Percentiles rank a stretch among this genome's conserved stretches.
Conservation (phyloP, 1,140 invertebrate genomes). For the Pantala flavescens region DNA sequence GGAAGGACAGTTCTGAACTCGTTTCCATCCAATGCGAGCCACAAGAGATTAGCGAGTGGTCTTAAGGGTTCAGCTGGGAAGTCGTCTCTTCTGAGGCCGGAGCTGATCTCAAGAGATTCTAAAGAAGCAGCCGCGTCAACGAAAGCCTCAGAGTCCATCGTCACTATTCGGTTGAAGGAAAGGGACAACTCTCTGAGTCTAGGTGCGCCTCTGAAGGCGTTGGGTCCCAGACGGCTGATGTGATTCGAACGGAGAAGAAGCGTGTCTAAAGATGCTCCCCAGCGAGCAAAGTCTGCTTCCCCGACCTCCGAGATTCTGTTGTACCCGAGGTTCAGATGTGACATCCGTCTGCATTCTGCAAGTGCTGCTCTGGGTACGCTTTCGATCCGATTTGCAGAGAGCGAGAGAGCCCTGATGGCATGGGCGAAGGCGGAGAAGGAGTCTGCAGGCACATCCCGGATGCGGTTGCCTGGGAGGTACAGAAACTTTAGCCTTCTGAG, state of each 20-base stretch:
- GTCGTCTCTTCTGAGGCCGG: constrained; percentile 65
- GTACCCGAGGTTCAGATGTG: constrained; percentile 77
- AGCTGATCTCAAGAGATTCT: constrained; percentile 73
- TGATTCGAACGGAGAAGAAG: constrained; percentile 75
- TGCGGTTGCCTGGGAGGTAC: constrained; percentile 70
- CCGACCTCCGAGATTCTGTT: constrained; percentile 68
- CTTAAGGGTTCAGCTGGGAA: constrained; percentile 62
- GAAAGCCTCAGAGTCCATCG: constrained; percentile 66
- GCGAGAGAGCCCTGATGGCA: constrained; percentile 61
- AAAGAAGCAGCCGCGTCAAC: constrained; percentile 55
- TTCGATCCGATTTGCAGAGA: constrained; percentile 67
- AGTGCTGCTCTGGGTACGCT: constrained; percentile 57
- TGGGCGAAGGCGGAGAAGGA: constrained; percentile 44
- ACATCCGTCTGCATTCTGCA: constrained; percentile 53
- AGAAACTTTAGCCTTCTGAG: constrained; percentile 62
- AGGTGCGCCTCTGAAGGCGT: constrained; percentile 56
- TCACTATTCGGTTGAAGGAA: constrained; percentile 75
- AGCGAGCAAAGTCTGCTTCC: constrained; percentile 61
- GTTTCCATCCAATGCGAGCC: constrained; percentile 82
- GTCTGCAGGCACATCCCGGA: constrained; percentile 45
- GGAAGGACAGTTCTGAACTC: constrained; percentile 60
- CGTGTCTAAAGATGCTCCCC: constrained; percentile 70
- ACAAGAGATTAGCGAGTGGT: constrained; percentile 59
- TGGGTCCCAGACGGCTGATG: constrained; percentile 58
- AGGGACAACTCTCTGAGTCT: constrained; percentile 74